Conservation (phyloP, 2,113 vertebrate species). For the Albula goreensis region DNA sequence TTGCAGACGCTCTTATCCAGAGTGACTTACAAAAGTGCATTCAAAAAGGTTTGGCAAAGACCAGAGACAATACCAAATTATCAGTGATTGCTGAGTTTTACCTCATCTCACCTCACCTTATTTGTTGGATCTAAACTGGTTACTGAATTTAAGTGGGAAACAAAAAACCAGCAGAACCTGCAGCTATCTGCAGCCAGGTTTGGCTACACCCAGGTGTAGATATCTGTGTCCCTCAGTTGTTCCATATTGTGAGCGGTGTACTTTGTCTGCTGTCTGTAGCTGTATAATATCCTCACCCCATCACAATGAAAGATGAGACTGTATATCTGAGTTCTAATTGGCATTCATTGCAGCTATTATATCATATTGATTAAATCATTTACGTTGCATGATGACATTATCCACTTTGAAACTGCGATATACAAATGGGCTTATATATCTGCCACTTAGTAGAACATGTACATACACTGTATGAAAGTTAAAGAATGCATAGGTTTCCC, state of each 20-base stretch:
- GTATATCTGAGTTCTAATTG: background rate
- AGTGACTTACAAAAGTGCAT: too few relatives aligned
- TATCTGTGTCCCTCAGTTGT: background rate
- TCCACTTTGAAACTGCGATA: background rate
- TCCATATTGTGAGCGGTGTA: background rate
- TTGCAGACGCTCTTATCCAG: too few relatives aligned
- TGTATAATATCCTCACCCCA: background rate
- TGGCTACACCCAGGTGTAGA: too few relatives aligned
- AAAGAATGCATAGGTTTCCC: background rate
- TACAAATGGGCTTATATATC: background rate
- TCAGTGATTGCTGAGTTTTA: background rate
- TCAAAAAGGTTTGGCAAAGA: too few relatives aligned
- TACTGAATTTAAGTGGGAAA: background rate
- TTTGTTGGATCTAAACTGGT: background rate
- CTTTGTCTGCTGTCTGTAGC: background rate
- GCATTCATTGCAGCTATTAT: background rate
- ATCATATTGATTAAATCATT: background rate
- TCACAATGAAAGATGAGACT: background rate
- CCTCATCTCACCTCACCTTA: background rate
- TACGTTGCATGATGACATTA: background rate
- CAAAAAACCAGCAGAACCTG: too few relatives aligned
- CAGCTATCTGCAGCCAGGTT: background rate
- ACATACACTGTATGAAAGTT: background rate
- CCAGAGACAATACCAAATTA: background rate
- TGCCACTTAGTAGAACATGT: background rate